phyloP scores from a whole-genome alignment of 2,888 invertebrate genomes.

The Andrena bicolor region DNA sequence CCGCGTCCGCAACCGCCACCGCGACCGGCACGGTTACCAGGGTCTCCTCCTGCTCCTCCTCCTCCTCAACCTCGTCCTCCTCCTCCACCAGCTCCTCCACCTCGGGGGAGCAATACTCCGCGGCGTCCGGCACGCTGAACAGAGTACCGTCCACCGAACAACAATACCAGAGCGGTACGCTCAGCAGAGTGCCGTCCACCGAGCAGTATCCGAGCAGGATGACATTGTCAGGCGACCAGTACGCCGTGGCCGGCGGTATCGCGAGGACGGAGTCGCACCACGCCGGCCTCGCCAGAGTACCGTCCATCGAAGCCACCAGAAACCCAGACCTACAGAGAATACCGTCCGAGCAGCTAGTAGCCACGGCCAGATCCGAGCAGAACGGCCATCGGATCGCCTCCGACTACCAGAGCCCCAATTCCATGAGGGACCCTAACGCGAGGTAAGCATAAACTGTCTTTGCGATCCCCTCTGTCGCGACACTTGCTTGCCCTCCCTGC shows the following conservation, averaged over 20 bases:
- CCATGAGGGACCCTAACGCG: constrained; percentile 81
- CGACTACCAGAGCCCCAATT: constrained; percentile 83
- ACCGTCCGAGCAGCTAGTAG: constrained; percentile 81
- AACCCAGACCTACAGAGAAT: constrained; percentile 79
- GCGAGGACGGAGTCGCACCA: constrained; percentile 59
- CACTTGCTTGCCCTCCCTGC: too few species aligned
- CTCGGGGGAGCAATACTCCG: constrained; percentile 75
- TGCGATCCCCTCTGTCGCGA: constrained; percentile 43
- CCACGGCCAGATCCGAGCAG: constrained; percentile 70
- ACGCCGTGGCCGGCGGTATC: constrained; percentile 48
- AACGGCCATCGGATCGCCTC: constrained; percentile 78
- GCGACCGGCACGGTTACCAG: constrained; percentile 71
- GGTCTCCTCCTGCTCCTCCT: constrained; percentile 76
- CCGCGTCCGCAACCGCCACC: constrained; percentile 18
- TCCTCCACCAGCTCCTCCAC: constrained; percentile 80
- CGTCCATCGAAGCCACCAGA: constrained; percentile 73
- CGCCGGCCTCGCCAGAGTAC: constrained; percentile 68
- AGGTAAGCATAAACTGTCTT: constrained; percentile 84
- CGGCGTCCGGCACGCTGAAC: constrained; percentile 67
- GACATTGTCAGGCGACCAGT: constrained; percentile 60
- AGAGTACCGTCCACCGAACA: constrained; percentile 80
- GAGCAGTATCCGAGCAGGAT: constrained; percentile 67
- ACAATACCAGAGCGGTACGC: constrained; percentile 58
- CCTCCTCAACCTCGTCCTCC: constrained; percentile 73
- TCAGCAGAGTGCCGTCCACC: constrained; percentile 68